phyloP scores from a whole-genome alignment of 1,140 invertebrate species.

The Cecropterus lyciades region DNA sequence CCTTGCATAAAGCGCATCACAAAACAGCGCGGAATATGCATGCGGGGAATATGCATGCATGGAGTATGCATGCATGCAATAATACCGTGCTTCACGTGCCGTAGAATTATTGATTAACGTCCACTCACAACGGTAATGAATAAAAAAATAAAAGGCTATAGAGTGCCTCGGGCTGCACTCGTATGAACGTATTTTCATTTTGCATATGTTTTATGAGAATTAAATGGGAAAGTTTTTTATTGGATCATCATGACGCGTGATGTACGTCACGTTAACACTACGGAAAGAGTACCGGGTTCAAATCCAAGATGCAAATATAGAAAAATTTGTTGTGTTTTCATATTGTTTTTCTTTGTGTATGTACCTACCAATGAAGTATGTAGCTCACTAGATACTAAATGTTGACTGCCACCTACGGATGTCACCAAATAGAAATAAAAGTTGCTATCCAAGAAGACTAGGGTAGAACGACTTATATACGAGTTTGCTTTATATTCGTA shows the following conservation, averaged over 20 bases:
- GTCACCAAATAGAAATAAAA: too few relatives aligned
- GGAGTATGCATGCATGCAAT: conserved; percentile 20
- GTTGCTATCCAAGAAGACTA: too few relatives aligned
- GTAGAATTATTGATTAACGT: conserved; percentile 32
- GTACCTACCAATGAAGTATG: too few relatives aligned
- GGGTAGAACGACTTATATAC: too few relatives aligned
- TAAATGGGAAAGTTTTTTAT: conserved; percentile 1
- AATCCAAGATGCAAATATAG: too few relatives aligned
- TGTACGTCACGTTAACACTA: background rate
- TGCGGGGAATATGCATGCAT: conserved; percentile 24
- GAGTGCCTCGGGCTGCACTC: conserved; percentile 14
- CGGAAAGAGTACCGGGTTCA: too few relatives aligned
- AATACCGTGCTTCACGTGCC: conserved; percentile 28
- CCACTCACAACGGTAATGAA: conserved; percentile 33
- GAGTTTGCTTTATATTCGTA: too few relatives aligned
- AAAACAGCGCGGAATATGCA: conserved; percentile 22
- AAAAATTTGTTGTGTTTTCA: too few relatives aligned
- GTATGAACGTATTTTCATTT: background rate
- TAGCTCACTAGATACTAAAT: too few relatives aligned
- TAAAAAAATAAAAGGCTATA: conserved; percentile 28
- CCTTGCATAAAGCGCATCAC: conserved; percentile 17
- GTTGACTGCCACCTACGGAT: too few relatives aligned
- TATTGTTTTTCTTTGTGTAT: too few relatives aligned
- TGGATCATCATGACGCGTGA: background rate
- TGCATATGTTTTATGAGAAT: conserved; percentile 15